Evolutionary conservation across 1,140 invertebrate genomes (phyloP).

Genomic region (Drosophila bifasciata): DNA sequence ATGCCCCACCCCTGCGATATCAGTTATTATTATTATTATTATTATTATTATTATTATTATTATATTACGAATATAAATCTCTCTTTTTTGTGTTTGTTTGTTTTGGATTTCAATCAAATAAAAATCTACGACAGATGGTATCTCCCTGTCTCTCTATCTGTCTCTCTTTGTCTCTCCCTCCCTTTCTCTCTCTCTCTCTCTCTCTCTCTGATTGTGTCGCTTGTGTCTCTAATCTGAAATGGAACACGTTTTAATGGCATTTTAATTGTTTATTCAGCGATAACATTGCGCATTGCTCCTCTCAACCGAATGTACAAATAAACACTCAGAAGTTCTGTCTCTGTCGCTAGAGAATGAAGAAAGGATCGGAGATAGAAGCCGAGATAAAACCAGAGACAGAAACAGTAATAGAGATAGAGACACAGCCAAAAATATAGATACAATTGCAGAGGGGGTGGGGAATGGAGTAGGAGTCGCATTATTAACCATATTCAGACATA

Average conservation of each 20-base stretch:
- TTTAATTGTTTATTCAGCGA: constrained; percentile 73
- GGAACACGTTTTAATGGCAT: constrained; percentile 72
- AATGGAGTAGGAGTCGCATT: constrained; percentile 8
- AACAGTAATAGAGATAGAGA: constrained; percentile 3
- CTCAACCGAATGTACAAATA: constrained; percentile 22
- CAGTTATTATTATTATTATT: constrained; percentile 65
- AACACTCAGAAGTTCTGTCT: no score
- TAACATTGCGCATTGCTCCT: constrained; percentile 66
- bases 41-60: constrained; percentile 66
- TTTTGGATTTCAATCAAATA: constrained; percentile 66
- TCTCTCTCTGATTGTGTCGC: not conserved
- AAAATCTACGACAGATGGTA: constrained; percentile 48
- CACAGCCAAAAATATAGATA: constrained; percentile 4
- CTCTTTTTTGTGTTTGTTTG: constrained; percentile 15
- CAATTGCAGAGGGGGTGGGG: not conserved
- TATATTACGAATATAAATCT: constrained; percentile 41
- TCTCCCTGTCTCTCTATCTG: constrained; percentile 8
- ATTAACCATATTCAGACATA: constrained; percentile 37
- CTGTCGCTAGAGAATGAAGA: no score
- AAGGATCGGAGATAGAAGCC: no score
- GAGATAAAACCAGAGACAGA: not conserved
- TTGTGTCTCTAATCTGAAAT: constrained; percentile 58
- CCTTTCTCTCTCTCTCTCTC: constrained; percentile 24
- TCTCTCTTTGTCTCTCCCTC: constrained; percentile 24
- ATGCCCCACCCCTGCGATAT: constrained; percentile 38